Evolutionary conservation across 2,797 vertebrate species (phyloP), one percentile per base, ranked within the genome.

Genomic region (Microctenopoma steveboyesi): DNA sequence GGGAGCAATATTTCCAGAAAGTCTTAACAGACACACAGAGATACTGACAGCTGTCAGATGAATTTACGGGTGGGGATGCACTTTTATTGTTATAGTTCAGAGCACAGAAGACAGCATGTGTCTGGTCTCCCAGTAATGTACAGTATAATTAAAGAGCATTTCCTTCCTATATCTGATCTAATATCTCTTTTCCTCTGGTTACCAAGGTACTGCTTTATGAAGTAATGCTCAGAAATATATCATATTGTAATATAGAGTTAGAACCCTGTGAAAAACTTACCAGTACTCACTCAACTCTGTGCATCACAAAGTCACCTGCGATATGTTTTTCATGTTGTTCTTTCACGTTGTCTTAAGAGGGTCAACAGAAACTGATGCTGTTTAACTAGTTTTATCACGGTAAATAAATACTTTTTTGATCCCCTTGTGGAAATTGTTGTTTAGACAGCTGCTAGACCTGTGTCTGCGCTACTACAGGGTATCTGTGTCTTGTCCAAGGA

Each of bases 21-120:
- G 37, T 58, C 39, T 61, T 37, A 65, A 3, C 40, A 48, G 75
- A 76, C 59, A 22, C 27, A 35, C 65, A 62, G 16, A 61, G 47
- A 76, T 37, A 64, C 49, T 4, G 61, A 82, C 55, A 79, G 75
- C 60, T 84, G 69, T 75, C 64, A 70, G 39, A 61, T 37, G 51
- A 4, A 55, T 55, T 61, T 59, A 62, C 64, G 45, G 18, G 12
- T 65, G 18, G 18, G 46, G 63, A 69, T 62, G 42, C 15, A 16
- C 42, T 72, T 55, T 56, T 65, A 45, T 76, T 51, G 14, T 45
- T 37, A 12, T 18, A 48, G 13, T 59, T 63, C 39, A 47, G 30
- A 54, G 43, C 8, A 22, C 45, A 59, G 50, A 37, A 39, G 35
- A 55, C 40, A 12, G 22, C 2, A 12, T 39, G 51, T 46, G 51